Evolutionary conservation across 2,113 vertebrate genomes (phyloP).

Genomic region (Anthoscopus minutus): DNA sequence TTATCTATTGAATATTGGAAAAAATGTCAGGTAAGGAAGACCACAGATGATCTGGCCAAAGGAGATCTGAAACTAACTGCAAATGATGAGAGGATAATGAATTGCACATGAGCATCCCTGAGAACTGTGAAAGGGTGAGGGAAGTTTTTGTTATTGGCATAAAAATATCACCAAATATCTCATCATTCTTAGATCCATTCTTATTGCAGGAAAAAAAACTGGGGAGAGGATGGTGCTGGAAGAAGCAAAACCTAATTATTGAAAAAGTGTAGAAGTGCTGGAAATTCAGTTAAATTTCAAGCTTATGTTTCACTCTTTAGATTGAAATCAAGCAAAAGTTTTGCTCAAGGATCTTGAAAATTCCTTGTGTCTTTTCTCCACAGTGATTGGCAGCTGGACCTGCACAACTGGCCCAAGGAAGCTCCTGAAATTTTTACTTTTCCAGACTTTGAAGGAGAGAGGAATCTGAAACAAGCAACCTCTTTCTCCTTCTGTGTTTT

Average conservation of each 20-base stretch:
- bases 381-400: not conserved
- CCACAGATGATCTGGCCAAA: not conserved
- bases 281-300: not conserved
- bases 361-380: not conserved
- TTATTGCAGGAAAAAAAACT: not conserved
- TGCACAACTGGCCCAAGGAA: not conserved
- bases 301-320: not conserved
- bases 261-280: not conserved
- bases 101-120: not conserved
- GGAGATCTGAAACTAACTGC: not conserved
- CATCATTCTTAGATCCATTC: not conserved
- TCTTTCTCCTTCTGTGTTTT: not conserved
- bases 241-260: not conserved
- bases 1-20: not conserved
- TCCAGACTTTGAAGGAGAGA: not conserved
- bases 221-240: accelerated
- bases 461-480: not conserved
- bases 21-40: not conserved
- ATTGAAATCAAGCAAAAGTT: not conserved
- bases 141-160: not conserved
- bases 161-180: not conserved
- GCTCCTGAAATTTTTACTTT: not conserved
- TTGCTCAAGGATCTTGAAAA: not conserved
- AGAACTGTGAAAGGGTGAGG: not conserved
- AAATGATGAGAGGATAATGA: not conserved